A percentile compares a stretch with the other conserved stretches of the same genome.
These are phyloP conservation scores for Porites divaricata DNA, from an alignment of 92 coral and sea anemone genomes.

Conservation along the genomic window DNA sequence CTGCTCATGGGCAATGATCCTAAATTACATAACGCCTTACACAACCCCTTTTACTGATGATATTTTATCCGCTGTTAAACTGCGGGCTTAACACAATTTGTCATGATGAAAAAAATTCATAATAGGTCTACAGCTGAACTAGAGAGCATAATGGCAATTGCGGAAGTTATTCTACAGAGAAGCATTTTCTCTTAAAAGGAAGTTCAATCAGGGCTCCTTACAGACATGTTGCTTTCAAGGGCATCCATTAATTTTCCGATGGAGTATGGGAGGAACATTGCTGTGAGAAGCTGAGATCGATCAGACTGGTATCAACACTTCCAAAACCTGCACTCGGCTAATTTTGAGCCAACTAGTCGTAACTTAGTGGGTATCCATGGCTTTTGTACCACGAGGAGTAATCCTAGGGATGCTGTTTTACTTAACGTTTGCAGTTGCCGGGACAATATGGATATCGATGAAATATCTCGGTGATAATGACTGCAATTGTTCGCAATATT, in stretches of 20 bases:
- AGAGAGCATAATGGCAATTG: neutral
- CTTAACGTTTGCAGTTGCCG: conserved; percentile 75
- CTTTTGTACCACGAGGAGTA: conserved; percentile 60
- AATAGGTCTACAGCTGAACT: neutral
- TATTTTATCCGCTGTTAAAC: neutral
- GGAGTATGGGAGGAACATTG: neutral
- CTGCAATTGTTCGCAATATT: conserved; percentile 62
- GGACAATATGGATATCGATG: conserved; percentile 80
- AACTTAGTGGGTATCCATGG: conserved; percentile 8
- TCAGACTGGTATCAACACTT: neutral
- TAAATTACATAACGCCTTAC: neutral
- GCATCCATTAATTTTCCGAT: neutral
- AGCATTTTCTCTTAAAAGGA: neutral
- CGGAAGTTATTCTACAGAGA: neutral
- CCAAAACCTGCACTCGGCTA: neutral
- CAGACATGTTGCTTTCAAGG: neutral
- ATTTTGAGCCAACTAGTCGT: no score
- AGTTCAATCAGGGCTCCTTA: no score
- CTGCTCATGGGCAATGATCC: conserved; percentile 14
- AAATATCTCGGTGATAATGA: conserved; percentile 72
- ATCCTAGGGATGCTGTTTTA: conserved; percentile 71
- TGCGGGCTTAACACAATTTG: neutral
- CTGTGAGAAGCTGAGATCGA: neutral
- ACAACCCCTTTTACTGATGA: neutral
- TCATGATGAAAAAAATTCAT: neutral